Evolutionary conservation across 1,140 invertebrate genomes (phyloP).

Genomic region (Drosophila arawakana): DNA sequence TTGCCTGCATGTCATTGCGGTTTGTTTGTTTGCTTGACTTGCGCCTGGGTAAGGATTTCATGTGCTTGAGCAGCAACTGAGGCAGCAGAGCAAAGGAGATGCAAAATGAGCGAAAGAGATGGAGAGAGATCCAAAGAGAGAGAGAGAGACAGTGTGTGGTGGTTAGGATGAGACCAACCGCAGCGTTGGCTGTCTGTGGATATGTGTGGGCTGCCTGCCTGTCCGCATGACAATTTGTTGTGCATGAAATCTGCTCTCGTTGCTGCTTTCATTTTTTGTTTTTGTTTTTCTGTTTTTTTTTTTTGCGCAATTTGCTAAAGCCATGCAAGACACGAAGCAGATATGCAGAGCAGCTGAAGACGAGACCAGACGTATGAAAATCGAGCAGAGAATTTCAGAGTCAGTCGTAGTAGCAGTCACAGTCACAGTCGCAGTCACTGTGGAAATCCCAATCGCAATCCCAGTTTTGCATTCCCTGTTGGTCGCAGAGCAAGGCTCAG

Average conservation of each 20-base stretch:
- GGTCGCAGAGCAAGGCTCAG: slow-evolving; percentile 34
- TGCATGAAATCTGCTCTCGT: slow-evolving; percentile 73
- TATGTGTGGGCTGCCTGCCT: slow-evolving; percentile 64
- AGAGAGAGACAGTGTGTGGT: not conserved
- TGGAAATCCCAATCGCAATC: not conserved
- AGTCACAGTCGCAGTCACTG: not conserved
- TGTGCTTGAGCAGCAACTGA: slow-evolving; percentile 71
- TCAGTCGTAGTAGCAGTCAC: not conserved
- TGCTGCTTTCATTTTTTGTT: slow-evolving; percentile 25
- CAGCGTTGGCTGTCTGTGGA: slow-evolving; percentile 54
- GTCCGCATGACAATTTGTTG: slow-evolving; percentile 82
- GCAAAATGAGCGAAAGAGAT: slow-evolving; percentile 8
- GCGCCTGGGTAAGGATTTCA: slow-evolving; percentile 80
- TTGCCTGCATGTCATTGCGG: slow-evolving; percentile 80
- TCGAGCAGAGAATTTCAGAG: slow-evolving; percentile 24
- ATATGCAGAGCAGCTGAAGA: slow-evolving; percentile 51
- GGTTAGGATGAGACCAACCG: slow-evolving; percentile 63
- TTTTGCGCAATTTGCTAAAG: slow-evolving; percentile 82
- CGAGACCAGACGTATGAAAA: slow-evolving; percentile 30
- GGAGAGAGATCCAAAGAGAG: not conserved
- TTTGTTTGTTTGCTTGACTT: slow-evolving; percentile 83
- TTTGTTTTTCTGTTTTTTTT: slow-evolving; percentile 50
- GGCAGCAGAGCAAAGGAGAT: slow-evolving; percentile 4
- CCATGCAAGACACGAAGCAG: slow-evolving; percentile 73
- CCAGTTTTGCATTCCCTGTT: slow-evolving; percentile 2